Base-by-base conservation (phyloP, 2,797 vertebrate species). In the Parauchenoglanis ngamensis region DNA sequence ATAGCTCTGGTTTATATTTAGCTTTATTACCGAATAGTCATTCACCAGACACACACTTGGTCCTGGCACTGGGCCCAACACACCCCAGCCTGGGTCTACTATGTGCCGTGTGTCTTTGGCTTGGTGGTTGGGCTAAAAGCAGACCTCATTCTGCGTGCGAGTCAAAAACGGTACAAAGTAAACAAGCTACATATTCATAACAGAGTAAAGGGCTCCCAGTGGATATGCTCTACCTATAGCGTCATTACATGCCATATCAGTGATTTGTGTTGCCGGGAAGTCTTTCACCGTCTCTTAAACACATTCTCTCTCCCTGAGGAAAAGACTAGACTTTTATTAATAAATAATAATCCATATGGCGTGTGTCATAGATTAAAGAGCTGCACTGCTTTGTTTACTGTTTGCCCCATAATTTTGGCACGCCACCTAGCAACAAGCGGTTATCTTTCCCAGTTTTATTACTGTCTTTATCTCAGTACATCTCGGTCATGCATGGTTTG, bases 1-100 rank as follows among this genome's bases (percentile, higher is more conserved):
- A 82, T 82, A 72, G 73, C 17, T 46, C 25, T 19, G 17, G 23
- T 67, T 89, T 91, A 90, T 88, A 88, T 92, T 90, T 89, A 90
- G 90, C 23, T 86, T 87, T 70, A 80, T 92, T 77, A 87, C 76
- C 49, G 13, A 86, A 79, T 11, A 59, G 87, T 85, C 86, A 85
- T 86, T 86, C 72, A 78, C 40, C 59, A 85, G 76, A 88, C 75
- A 86, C 57, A 67, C 80, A 63, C 75, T 65, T 81, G 52, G 49
- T 70, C 59, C 81, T 90, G 89, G 90, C 85, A 79, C 67, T 21
- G 25, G 63, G 88, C 86, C 89, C 67, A 77, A 89, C 79, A 87
- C 80, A 88, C 61, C 79, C 67, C 73, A 44, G 86, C 82, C 54
- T 35, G 83, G 67, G 81, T 72, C 72, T 57, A 28, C 63, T 59